phyloP scores from a whole-genome alignment of 2,888 invertebrate genomes.

The Limnephilus marmoratus region DNA sequence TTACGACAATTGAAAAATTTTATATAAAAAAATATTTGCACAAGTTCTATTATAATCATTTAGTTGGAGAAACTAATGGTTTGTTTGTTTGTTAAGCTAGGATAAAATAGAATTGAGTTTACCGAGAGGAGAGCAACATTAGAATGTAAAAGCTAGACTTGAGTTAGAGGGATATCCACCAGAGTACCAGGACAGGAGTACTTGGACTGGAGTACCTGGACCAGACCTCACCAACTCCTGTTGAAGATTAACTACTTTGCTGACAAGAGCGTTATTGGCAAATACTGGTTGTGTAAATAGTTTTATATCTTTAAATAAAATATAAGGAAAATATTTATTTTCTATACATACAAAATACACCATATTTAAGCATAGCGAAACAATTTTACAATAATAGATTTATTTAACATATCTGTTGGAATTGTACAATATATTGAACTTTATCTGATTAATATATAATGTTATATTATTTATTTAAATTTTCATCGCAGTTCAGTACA shows the following conservation, averaged over 20 bases:
- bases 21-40: slow-evolving; percentile 53
- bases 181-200: background rate
- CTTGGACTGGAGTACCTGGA: background rate
- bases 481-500: slow-evolving; percentile 44
- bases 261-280: slow-evolving; percentile 36
- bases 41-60: slow-evolving; percentile 37
- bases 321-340: slow-evolving; percentile 42
- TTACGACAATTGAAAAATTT: slow-evolving; percentile 44
- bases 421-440: slow-evolving; percentile 44
- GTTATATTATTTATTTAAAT: slow-evolving; percentile 27
- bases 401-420: slow-evolving; percentile 42
- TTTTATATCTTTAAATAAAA: slow-evolving; percentile 27
- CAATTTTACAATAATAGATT: slow-evolving; percentile 42
- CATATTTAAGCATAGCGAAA: slow-evolving; percentile 37
- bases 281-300: slow-evolving; percentile 39
- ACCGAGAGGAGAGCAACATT: background rate
- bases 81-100: background rate
- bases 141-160: background rate
- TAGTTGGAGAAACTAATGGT: slow-evolving; percentile 27
- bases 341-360: slow-evolving; percentile 42
- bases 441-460: slow-evolving; percentile 15
- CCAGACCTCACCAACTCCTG: background rate
- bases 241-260: slow-evolving; percentile 17
- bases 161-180: background rate
- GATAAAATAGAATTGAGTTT: background rate